Evolutionary conservation across 2,797 vertebrate species (phyloP), one percentile per base, ranked within the genome.

Genomic region (Notamacropus eugenii): DNA sequence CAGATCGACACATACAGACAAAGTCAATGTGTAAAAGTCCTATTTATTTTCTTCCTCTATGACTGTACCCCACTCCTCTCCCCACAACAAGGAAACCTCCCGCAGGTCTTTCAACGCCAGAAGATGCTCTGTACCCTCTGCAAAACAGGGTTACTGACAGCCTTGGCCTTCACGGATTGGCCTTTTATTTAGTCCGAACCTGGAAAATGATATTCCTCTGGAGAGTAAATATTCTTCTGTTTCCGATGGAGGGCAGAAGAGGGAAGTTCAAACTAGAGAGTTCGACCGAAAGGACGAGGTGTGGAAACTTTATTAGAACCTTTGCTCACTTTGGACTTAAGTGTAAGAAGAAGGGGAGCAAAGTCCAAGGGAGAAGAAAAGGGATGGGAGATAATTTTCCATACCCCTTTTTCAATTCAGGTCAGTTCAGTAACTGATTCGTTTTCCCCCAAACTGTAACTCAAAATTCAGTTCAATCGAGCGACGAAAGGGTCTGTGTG

Each of bases 201-300:
- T 28, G 55, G 90, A 9, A 52, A 22, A 52, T n/a, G n/a, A 0
- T 0, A 0, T 8, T 8, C 31, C 94, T 92, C 54, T 1, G 40
- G 55, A 57, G 95, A 90, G 92, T 54, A 59, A 97, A 97, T 96
- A 98, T 98, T 95, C 97, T 97, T 97, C 94, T 54, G 97, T 98
- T 98, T 99, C 98, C 98, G 98, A 98, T 98, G 99, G 98, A 98
- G 98, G 98, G 99, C 99, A 99, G 99, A 98, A 99, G 99, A 99
- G 98, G 98, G 98, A 98, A 99, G 98, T 98, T 50, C 82, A 97
- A 87, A 87, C 22, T 97, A 97, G 92, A 93, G 31, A 57, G 4
- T 52, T 1, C 6, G 92, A 82, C 90, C 82, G 0, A 31, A 52
- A n/a, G 74, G 67, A 1, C 0, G 59, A 24, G 50, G 13, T 0